Percentiles rank a stretch among this genome's conserved stretches.
Conservation (phyloP, 2,888 invertebrate species). For the Amphipyra berbera region DNA sequence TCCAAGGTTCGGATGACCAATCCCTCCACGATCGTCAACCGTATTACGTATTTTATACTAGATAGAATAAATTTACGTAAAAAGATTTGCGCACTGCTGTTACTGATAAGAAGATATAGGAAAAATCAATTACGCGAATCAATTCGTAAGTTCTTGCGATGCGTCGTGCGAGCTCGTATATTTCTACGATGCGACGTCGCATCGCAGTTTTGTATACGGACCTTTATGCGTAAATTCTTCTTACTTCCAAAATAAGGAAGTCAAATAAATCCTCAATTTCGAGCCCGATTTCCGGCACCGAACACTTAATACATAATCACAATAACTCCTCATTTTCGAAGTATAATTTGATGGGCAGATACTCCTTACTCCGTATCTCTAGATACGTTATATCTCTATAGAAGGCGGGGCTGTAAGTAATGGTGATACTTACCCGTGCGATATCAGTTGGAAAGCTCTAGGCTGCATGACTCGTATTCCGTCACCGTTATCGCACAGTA, state of each 20-base stretch:
- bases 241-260: background rate
- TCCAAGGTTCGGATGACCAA: no score
- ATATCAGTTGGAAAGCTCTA: constrained; percentile 87
- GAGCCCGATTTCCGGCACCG: background rate
- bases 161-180: no score
- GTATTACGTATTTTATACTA: no score
- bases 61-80: no score
- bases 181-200: no score
- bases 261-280: background rate
- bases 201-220: no score
- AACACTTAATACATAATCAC: constrained; percentile 17
- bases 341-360: constrained; percentile 26
- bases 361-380: constrained; percentile 4
- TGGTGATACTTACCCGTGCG: constrained; percentile 70
- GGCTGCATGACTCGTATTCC: constrained; percentile 91
- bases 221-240: background rate
- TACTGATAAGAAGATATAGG: no score
- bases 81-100: no score
- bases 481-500: constrained; percentile 93
- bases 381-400: background rate
- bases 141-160: no score
- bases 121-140: no score
- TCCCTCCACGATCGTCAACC: no score
- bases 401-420: constrained; percentile 31
- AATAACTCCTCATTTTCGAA: constrained; percentile 20